Evolutionary conservation across 2,888 invertebrate genomes (phyloP).

Genomic region (Oeneis ivallda): DNA sequence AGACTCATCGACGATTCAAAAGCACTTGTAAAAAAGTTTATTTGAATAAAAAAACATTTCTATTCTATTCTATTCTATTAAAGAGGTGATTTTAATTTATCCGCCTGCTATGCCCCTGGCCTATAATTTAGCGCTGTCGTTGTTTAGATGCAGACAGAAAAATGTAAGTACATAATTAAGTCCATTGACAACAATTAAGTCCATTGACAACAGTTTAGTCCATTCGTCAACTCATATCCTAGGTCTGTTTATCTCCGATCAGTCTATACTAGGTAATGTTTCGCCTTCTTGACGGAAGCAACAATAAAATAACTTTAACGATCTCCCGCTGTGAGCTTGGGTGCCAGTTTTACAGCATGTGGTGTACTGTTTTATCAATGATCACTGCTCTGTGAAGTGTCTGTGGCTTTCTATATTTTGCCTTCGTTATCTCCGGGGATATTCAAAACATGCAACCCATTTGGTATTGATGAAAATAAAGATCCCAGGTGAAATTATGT

Average conservation of each 20-base stretch:
- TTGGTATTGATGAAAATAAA: not conserved
- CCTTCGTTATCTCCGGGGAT: not conserved
- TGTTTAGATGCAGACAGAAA: not conserved
- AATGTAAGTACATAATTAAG: not conserved
- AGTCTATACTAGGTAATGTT: constrained; percentile 2
- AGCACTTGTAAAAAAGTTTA: no score
- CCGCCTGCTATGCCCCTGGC: no score
- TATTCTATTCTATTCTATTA: no score
- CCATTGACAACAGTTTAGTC: not conserved
- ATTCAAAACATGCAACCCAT: not conserved
- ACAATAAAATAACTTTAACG: constrained; percentile 1
- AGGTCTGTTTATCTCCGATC: constrained; percentile 1
- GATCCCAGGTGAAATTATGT: not conserved
- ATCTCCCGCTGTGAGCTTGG: constrained; percentile 3
- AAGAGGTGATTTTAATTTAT: no score
- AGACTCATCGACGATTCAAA: no score
- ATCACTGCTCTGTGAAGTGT: constrained; percentile 6
- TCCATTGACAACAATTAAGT: not conserved
- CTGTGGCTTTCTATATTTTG: not conserved
- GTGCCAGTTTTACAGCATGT: constrained; percentile 9
- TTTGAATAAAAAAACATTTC: no score
- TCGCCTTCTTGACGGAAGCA: not conserved
- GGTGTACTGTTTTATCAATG: constrained; percentile 7
- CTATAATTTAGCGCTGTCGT: not conserved
- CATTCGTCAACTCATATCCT: not conserved